A percentile compares a stretch with the other conserved stretches of the same genome.
Evolutionary conservation across 1,140 invertebrate genomes (phyloP).

Genomic region (Drosophila lowei): DNA sequence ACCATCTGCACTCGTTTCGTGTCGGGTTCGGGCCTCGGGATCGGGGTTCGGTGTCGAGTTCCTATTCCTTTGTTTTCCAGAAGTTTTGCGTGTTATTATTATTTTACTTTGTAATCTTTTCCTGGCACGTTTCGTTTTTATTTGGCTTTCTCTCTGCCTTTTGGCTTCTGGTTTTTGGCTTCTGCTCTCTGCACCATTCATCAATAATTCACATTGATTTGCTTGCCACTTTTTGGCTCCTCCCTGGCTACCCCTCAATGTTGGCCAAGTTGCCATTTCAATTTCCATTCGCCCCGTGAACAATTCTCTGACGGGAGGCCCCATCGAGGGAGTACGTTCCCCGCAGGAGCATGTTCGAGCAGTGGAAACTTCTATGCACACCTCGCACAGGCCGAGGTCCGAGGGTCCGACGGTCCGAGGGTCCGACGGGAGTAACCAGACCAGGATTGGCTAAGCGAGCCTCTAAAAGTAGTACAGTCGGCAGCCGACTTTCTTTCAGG

Average conservation of each 20-base stretch:
- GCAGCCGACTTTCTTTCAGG: neutral
- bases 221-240: constrained; percentile 17
- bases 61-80: constrained; percentile 19
- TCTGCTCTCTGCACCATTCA: constrained; percentile 64
- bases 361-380: constrained; percentile 35
- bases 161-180: constrained; percentile 3
- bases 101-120: constrained; percentile 70
- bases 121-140: constrained; percentile 61
- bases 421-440: no score
- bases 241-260: constrained; percentile 1
- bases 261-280: constrained; percentile 43
- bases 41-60: neutral
- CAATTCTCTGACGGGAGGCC: constrained; percentile 56
- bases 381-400: neutral
- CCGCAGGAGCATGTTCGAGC: constrained; percentile 10
- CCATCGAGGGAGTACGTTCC: constrained; percentile 13
- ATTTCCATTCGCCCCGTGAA: constrained; percentile 56
- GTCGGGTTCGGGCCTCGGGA: no score
- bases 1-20: neutral
- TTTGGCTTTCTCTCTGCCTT: constrained; percentile 33
- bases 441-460: neutral
- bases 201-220: constrained; percentile 82
- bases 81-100: constrained; percentile 67
- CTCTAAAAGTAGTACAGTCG: constrained; percentile 1
- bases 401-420: neutral